Conservation (phyloP, 1,140 invertebrate genomes). For the Aricia agestis region DNA sequence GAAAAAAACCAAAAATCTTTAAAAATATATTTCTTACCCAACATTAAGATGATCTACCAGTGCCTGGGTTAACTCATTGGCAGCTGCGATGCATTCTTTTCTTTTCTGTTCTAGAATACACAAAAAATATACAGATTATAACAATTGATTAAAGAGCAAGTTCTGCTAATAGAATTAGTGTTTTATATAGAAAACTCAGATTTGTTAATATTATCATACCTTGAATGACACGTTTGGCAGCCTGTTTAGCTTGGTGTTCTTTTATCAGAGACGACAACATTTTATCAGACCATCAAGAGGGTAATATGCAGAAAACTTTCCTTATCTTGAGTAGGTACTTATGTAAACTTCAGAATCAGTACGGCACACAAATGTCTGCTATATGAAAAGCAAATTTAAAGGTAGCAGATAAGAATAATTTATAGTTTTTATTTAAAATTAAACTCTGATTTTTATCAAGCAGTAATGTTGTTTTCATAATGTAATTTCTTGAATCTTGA, state of each 20-base stretch:
- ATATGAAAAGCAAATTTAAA: too few species aligned
- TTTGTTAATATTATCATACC: conserved; percentile 33
- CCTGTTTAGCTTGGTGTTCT: conserved; percentile 66
- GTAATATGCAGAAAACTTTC: not conserved
- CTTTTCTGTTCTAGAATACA: conserved; percentile 87
- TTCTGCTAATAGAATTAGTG: not conserved
- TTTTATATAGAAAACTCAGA: too few species aligned
- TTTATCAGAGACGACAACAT: conserved; percentile 66
- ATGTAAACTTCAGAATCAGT: too few species aligned
- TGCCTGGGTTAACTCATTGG: conserved; percentile 94
- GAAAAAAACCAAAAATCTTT: not conserved
- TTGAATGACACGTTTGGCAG: conserved; percentile 60
- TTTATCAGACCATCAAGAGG: conserved; percentile 22
- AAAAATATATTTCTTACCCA: conserved; percentile 80
- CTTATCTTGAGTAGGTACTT: too few species aligned
- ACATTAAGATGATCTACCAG: conserved; percentile 98
- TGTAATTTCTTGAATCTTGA: not conserved
- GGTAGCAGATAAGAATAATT: too few species aligned
- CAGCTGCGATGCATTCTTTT: conserved; percentile 94
- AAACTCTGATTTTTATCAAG: too few species aligned
- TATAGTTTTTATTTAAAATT: too few species aligned
- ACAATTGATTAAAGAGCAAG: not conserved
- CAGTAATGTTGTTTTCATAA: too few species aligned
- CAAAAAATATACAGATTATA: not conserved
- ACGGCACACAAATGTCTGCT: too few species aligned